Percentiles rank a stretch among this genome's conserved stretches.
These are phyloP conservation scores for Gymnosoma rotundatum DNA, from an alignment of 2,888 invertebrate species.

Conservation along the genomic window DNA sequence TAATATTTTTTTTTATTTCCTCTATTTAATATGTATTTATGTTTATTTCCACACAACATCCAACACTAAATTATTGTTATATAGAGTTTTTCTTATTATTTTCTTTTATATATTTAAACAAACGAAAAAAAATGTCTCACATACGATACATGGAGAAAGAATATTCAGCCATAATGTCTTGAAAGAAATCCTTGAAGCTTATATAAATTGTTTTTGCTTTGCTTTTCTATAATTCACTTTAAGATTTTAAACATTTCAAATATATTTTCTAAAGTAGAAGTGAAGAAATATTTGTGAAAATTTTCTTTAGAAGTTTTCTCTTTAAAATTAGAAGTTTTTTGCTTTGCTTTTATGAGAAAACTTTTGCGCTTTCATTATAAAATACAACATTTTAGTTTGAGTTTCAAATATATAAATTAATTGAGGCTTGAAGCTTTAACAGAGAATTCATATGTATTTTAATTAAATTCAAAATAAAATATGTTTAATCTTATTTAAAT, in stretches of 20 bases:
- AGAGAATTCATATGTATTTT: no score
- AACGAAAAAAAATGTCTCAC: constrained; percentile 6
- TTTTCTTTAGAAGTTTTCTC: background rate
- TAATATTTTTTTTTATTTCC: constrained; percentile 10
- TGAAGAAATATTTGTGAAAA: constrained; percentile 6
- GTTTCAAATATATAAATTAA: no score
- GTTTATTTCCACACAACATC: constrained; percentile 42
- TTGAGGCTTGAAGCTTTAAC: no score
- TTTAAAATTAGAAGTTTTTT: background rate
- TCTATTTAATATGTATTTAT: constrained; percentile 39
- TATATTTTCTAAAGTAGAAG: background rate
- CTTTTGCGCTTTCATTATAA: background rate
- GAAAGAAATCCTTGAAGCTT: background rate
- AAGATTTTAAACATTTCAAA: constrained; percentile 2
- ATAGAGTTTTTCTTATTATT: constrained; percentile 1
- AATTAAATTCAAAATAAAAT: no score
- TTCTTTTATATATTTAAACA: constrained; percentile 20
- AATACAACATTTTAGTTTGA: background rate
- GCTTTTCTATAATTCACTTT: background rate
- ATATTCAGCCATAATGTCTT: no score
- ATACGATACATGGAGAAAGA: background rate
- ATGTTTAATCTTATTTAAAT: background rate
- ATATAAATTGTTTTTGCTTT: background rate
- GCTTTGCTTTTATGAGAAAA: constrained; percentile 23
- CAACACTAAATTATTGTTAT: constrained; percentile 54